A percentile compares a stretch with the other conserved stretches of the same genome.
Evolutionary conservation across 2,888 invertebrate genomes (phyloP).

Genomic region (Troides helena): DNA sequence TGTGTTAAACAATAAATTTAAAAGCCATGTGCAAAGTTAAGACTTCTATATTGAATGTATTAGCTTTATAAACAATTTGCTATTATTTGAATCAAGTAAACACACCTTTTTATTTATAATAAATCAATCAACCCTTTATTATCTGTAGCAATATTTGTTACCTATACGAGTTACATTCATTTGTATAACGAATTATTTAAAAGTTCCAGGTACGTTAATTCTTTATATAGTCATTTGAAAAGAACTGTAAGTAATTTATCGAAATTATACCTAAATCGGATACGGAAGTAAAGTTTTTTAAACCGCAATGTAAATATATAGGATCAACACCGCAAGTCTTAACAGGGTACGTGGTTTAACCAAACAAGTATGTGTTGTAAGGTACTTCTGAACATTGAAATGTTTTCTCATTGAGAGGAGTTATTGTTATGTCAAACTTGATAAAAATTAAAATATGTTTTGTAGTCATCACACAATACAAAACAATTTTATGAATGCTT

Average conservation of each 20-base stretch:
- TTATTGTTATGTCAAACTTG: neutral
- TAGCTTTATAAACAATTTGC: neutral
- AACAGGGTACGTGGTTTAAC: slow-evolving; percentile 29
- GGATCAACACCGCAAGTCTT: slow-evolving; percentile 17
- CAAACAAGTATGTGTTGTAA: slow-evolving; percentile 10
- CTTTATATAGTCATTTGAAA: neutral
- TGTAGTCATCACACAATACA: neutral
- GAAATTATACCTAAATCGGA: neutral
- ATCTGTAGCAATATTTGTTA: neutral
- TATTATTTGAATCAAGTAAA: neutral
- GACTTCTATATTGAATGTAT: slow-evolving; percentile 29
- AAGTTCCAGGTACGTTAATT: neutral
- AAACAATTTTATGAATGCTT: neutral
- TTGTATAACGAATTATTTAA: neutral
- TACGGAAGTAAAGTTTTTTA: neutral
- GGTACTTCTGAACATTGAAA: neutral
- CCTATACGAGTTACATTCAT: neutral
- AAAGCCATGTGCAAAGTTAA: slow-evolving; percentile 58
- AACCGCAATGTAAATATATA: slow-evolving; percentile 17
- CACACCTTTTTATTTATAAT: neutral
- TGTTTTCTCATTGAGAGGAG: neutral
- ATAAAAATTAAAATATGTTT: neutral
- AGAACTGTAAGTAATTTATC: neutral
- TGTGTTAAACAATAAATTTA: slow-evolving; percentile 62
- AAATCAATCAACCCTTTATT: neutral